Percentiles rank a stretch among this genome's conserved stretches.
Evolutionary conservation across 2,888 invertebrate species (phyloP).

Genomic region (Adineta ricciae): DNA sequence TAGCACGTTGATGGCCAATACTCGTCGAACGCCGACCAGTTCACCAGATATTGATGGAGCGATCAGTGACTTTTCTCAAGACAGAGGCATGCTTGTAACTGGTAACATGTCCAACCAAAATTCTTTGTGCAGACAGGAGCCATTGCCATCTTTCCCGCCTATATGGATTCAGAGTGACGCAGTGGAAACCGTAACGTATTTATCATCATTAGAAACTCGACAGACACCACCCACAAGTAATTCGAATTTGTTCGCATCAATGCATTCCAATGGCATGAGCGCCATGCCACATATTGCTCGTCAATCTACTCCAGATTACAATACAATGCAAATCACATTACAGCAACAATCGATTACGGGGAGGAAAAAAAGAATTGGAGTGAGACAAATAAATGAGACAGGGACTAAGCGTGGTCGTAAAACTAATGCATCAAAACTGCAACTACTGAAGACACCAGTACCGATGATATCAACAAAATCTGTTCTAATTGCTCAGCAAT

Average conservation of each 20-base stretch:
- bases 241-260: too few relatives aligned
- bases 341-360: neutral
- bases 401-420: neutral
- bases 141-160: too few relatives aligned
- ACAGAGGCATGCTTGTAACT: neutral
- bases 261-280: too few relatives aligned
- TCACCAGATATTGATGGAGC: neutral
- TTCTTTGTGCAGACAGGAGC: neutral
- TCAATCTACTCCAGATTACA: neutral
- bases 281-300: too few relatives aligned
- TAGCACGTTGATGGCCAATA: too few relatives aligned
- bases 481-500: neutral
- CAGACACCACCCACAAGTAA: neutral
- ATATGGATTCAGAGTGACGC: neutral
- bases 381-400: neutral
- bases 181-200: too few relatives aligned
- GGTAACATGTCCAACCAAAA: neutral
- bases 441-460: neutral
- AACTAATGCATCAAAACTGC: neutral
- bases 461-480: neutral
- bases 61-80: neutral
- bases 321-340: neutral
- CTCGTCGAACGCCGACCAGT: neutral
- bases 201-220: neutral
- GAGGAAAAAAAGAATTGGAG: neutral